A percentile compares a stretch with the other conserved stretches of the same genome.
These are phyloP conservation scores for Enteromius thamalakanensis DNA, from an alignment of 2,797 vertebrate genomes.

Conservation along the genomic window DNA sequence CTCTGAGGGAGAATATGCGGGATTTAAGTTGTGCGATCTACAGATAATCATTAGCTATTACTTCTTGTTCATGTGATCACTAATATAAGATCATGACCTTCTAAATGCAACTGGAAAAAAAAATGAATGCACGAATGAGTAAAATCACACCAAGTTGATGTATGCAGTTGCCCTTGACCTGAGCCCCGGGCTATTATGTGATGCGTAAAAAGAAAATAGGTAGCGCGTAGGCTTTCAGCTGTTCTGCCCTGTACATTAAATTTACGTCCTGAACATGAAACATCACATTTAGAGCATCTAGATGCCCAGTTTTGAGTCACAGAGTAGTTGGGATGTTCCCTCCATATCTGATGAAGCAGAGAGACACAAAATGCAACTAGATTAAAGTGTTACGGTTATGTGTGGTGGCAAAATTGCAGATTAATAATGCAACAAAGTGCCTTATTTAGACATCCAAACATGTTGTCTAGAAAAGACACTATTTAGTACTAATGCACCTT, in stretches of 20 bases:
- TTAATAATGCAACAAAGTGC: not conserved
- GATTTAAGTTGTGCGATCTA: conserved; percentile 21
- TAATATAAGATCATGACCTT: conserved; percentile 6
- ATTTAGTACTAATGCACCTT: not conserved
- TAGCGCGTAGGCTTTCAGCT: not conserved
- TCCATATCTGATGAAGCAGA: conserved; percentile 10
- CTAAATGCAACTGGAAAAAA: not conserved
- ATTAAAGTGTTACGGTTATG: not conserved
- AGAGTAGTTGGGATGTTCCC: not conserved
- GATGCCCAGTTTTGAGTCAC: conserved; percentile 27
- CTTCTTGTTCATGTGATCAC: conserved; percentile 1
- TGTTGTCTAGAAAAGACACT: not conserved
- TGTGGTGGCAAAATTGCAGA: not conserved
- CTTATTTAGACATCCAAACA: not conserved
- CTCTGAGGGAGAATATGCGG: conserved; percentile 47
- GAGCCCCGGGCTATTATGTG: not conserved
- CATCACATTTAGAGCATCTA: conserved; percentile 7
- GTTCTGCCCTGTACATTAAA: not conserved
- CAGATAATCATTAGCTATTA: not conserved
- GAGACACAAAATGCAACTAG: conserved; percentile 19
- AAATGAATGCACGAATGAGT: not conserved
- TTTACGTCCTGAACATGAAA: conserved; percentile 13
- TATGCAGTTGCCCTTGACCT: not conserved
- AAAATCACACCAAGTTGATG: conserved; percentile 4
- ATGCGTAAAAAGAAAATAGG: conserved; percentile 16